Evolutionary conservation across 2,113 vertebrate species (phyloP), one percentile per base, ranked within the genome.

Genomic region (Uria lomvia): DNA sequence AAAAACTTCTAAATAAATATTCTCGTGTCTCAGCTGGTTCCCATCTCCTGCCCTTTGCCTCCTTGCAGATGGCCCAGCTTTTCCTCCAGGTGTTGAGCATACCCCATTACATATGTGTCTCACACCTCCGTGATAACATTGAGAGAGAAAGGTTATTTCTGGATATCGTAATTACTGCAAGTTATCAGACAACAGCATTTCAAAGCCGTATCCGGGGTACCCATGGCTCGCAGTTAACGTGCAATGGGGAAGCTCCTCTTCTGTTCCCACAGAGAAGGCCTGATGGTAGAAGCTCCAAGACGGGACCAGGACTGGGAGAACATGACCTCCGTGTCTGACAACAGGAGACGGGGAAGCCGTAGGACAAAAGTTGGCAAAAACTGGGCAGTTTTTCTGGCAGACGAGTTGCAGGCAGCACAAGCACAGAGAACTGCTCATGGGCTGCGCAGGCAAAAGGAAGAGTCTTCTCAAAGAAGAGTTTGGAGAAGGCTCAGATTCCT

Each of bases 151-250:
- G 12, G 36, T 73, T 42, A 49, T 40, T 86, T 60, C 34, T 76
- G 53, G 9, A 1, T 45, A 36, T 49, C n/a, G 65, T 30, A 6
- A 59, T 60, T 62, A 26, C 8, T 60, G 4, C 7, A 30, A 34
- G 9, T 34, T 34, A 43, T 20, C 74, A 67, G 63, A 55, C 30
- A 62, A 3, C 22, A 50, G 43, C n/a, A 34, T 60, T 73, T 53
- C 34, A 16, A 49, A 56, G 76, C 43, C 29, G 23, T 10, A 1
- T 7, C 26, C 0, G 1, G 22, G 27, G 11, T 67, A 53, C 23
- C 34, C 12, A 2, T 0, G 13, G n/a, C 15, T 65, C 59, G n/a
- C 38, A 42, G 40, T 3, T 42, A 21, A 8, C 0, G 0, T 22
- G 40, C 8, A 15, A 20, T 1, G 4, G 14, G 19, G 12, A 63